Evolutionary conservation across 1,140 invertebrate species (phyloP), one percentile per base, ranked within the genome.

Genomic region (Sinella curviseta): DNA sequence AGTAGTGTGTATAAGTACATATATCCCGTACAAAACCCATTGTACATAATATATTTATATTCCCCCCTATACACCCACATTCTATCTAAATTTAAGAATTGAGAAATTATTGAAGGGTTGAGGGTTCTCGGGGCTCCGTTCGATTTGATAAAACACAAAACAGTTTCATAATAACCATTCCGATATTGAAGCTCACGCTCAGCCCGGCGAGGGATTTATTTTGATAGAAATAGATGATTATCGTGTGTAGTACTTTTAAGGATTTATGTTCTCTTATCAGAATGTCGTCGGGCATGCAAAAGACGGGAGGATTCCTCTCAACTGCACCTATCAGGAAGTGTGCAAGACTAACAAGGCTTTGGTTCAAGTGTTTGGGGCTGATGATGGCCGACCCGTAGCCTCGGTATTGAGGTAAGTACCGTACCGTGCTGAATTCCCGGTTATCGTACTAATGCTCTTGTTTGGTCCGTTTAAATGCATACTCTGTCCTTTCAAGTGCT

Each of bases 271-370:
- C 57, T 17, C 24, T 60, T 26, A 17, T 76, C 28, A 79, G 78
- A 79, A 79, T 31, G 76, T 80, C 3, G 33, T 80, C n/a, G 79
- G 74, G 1, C 79, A 80, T 35, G 79, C 76, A 30, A 26, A 57
- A 54, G 77, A 77, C 24, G 79, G 79, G 20, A 36, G 67, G 4
- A 73, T 80, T 34, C 57, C 75, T 30, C 24, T 80, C 14, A 77
- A 80, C 60, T 80, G 79, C 36, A 77, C 79, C 24, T 65, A 73
- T 8, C 31, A 34, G 67, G 79, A 80, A 73, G 55, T 77, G 17
- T 80, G 79, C 48, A 33, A 36, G 31, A 67, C 76, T 24, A 80
- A 80, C 48, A 33, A 74, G 20, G 26, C 76, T 48, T 30, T 80
- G 12, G 76, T 80, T 12, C 12, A 77, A 30, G 35, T 36, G 31